phyloP scores from a whole-genome alignment of 2,113 vertebrate species.

The Pao palembangensis region DNA sequence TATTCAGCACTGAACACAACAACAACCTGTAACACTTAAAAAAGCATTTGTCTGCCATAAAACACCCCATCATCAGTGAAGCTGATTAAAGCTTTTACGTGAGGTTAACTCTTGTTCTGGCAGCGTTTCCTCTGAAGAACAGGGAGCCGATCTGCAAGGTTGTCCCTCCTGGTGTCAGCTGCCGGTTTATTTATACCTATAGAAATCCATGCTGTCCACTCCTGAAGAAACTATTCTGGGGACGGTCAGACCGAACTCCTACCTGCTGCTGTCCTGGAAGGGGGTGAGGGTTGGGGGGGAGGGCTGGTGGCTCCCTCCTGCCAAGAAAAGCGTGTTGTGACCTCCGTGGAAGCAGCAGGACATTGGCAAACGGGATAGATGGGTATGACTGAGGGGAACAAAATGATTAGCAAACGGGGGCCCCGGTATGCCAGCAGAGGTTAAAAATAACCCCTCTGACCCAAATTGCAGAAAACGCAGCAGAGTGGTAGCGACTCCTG shows the following conservation, averaged over 20 bases:
- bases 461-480: conserved; percentile 53
- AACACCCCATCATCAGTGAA: no score
- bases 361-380: conserved; percentile 45
- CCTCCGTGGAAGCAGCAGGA: conserved; percentile 52
- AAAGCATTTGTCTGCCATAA: no score
- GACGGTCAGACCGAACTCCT: conserved; percentile 29
- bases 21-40: no score
- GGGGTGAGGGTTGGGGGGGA: conserved; percentile 5
- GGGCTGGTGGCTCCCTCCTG: conserved; percentile 45
- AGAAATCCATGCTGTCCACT: conserved; percentile 19
- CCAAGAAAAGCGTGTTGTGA: conserved; percentile 53
- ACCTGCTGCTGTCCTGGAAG: conserved; percentile 33
- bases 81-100: not conserved
- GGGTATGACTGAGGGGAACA: conserved; percentile 68
- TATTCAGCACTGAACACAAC: no score
- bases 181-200: conserved; percentile 55
- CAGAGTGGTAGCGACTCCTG: conserved; percentile 19
- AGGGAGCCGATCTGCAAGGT: conserved; percentile 18
- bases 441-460: conserved; percentile 72
- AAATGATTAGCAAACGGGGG: conserved; percentile 71
- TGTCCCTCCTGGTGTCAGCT: conserved; percentile 50
- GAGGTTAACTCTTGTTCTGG: conserved; percentile 3
- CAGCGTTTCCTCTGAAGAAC: conserved; percentile 11
- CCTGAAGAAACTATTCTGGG: conserved; percentile 35
- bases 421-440: conserved; percentile 46